Percentiles rank a stretch among this genome's conserved stretches.
Conservation (phyloP, 2,888 invertebrate species). For the Eupithecia exiguata region DNA sequence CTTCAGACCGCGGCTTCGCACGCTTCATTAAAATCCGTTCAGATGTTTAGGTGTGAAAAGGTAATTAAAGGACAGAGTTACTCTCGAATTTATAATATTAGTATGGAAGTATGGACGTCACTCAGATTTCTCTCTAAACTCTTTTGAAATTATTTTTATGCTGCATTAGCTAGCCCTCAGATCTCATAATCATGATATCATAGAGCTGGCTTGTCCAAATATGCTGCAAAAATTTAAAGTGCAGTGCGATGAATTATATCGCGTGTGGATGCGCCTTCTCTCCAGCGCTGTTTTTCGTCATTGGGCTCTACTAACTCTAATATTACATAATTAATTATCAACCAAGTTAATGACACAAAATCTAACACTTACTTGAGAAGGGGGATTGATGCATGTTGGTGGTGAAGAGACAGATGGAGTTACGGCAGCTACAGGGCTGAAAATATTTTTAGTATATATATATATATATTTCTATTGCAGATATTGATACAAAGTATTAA, state of each 20-base stretch:
- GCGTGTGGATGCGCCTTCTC: conserved; percentile 19
- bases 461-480: neutral
- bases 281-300: conserved; percentile 36
- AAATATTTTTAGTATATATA: neutral
- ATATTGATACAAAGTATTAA: no score
- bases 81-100: no score
- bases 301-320: conserved; percentile 13
- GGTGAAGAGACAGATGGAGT: conserved; percentile 75
- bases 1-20: no score
- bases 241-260: conserved; percentile 19
- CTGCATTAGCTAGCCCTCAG: conserved; percentile 23
- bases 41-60: no score
- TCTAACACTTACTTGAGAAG: conserved; percentile 72
- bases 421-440: conserved; percentile 75
- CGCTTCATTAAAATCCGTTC: no score
- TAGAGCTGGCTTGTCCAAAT: conserved; percentile 17
- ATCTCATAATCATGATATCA: conserved; percentile 37
- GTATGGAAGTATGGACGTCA: neutral
- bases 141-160: neutral
- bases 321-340: no score
- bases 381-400: conserved; percentile 76
- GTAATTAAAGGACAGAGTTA: no score
- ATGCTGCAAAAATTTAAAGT: conserved; percentile 16
- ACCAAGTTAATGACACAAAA: no score
- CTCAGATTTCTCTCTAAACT: neutral